Base-by-base conservation (phyloP, 1,140 invertebrate species). In the Macrotrachela quadricornifera region DNA sequence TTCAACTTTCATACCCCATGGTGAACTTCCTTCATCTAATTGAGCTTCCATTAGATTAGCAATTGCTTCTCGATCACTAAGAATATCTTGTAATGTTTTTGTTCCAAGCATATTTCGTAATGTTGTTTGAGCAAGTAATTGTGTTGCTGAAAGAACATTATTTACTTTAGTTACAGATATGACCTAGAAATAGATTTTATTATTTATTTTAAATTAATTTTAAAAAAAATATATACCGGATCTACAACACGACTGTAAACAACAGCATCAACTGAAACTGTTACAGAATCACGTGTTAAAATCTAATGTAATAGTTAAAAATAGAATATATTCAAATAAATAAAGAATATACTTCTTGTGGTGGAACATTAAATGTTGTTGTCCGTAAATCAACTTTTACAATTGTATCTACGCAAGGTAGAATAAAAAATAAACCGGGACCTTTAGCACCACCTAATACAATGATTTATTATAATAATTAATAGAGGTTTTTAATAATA, bases 381-480 rank as follows among this genome's bases (percentile, higher is more conserved):
- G 51, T 55, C 44, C 56, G 46, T 16, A 58, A 18, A 46, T 57
- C 54, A 38, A 57, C 56, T 6, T 15, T n/a, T 16, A 40, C n/a
- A 30, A 15, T 21, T 6, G 2, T 21, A 41, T 57, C 51, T 1
- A 56, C 13, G 21, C 40, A 57, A n/a, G 56, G 56, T 3, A 55
- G 3, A 21, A 57, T 38, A 43, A 59, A 36, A 21, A 51, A 21
- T 43, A 56, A 50, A 17, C 58, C 58, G 14, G 58, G 57, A 13
- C 56, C 56, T 46, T 57, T 51, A n/a, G 56, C 53, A 17, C 53
- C 46, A 37, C 53, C 53, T 13, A 39, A 13, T 36, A 38, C 46
- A 21, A 56, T 76, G 64, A 55, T 75, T 68, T 39, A 75, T 62
- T 55, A 73, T 59, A 58, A 75, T 75, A 50, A 75, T 74, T 30